Percentiles rank a stretch among this genome's conserved stretches.
phyloP scores from a whole-genome alignment of 2,113 vertebrate species.

The Poeciliopsis occidentalis region DNA sequence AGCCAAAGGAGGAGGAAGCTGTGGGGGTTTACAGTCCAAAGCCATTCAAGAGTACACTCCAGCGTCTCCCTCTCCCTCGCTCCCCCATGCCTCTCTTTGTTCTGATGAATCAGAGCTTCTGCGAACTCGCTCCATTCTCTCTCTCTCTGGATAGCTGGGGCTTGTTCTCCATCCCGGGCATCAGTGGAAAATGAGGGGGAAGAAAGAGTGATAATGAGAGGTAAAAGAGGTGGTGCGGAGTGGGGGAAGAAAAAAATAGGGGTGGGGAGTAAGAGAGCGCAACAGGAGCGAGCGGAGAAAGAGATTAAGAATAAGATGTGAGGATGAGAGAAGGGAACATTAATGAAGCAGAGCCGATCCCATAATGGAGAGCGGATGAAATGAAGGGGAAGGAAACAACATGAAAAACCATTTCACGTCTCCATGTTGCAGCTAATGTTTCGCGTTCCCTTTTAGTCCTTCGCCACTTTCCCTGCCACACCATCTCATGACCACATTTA shows the following conservation, averaged over 20 bases:
- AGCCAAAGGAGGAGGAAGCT: constrained; percentile 60
- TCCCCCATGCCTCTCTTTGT: constrained; percentile 55
- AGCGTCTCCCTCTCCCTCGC: constrained; percentile 40
- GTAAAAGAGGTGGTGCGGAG: background rate
- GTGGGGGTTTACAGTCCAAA: constrained; percentile 66
- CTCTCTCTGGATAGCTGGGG: constrained; percentile 54
- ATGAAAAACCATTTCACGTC: constrained; percentile 13
- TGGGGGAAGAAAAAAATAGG: background rate
- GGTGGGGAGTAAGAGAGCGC: constrained; percentile 19
- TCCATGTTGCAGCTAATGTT: constrained; percentile 5
- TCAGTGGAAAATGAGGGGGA: constrained; percentile 39
- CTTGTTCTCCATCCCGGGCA: constrained; percentile 45
- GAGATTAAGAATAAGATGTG: constrained; percentile 31
- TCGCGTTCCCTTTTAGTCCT: background rate
- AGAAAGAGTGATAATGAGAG: constrained; percentile 37
- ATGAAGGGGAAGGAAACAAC: constrained; percentile 27
- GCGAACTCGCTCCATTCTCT: constrained; percentile 67
- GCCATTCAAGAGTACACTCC: constrained; percentile 68
- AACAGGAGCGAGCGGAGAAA: constrained; percentile 21
- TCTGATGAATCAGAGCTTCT: constrained; percentile 67
- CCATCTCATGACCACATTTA: constrained; percentile 3
- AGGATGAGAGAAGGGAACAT: constrained; percentile 30
- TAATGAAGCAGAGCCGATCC: constrained; percentile 41
- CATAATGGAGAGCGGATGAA: constrained; percentile 25
- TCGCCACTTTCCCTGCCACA: background rate